Percentiles rank a stretch among this genome's conserved stretches.
phyloP scores from a whole-genome alignment of 2,113 vertebrate species.

The Apodemus sylvaticus region DNA sequence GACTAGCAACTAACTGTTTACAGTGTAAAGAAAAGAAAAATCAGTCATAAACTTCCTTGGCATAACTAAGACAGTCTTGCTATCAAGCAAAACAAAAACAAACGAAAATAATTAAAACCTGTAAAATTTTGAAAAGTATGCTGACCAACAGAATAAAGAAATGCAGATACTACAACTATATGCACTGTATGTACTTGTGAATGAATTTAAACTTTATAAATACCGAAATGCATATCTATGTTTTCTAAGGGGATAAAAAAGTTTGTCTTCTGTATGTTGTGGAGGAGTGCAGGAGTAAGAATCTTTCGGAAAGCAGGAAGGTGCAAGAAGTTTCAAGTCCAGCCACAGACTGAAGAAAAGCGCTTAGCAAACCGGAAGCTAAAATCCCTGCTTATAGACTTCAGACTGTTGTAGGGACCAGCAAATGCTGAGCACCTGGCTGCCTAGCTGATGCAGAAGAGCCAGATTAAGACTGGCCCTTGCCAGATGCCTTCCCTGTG shows the following conservation, averaged over 20 bases:
- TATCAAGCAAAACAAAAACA: not conserved
- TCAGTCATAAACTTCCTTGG: not conserved
- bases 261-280: not conserved
- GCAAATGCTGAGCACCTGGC: fast-evolving
- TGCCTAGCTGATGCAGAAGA: fast-evolving
- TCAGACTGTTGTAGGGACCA: not conserved
- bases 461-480: fast-evolving
- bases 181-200: not conserved
- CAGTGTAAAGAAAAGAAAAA: not conserved
- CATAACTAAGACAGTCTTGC: not conserved
- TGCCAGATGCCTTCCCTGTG: not conserved
- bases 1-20: not conserved
- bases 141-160: not conserved
- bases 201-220: not conserved
- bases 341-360: too few species aligned
- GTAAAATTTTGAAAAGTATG: not conserved
- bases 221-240: not conserved
- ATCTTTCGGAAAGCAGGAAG: not conserved
- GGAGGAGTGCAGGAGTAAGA: not conserved
- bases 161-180: not conserved
- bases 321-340: not conserved
- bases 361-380: fast-evolving
- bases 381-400: fast-evolving
- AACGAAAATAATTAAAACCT: not conserved
- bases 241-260: not conserved